Evolutionary conservation across 2,113 vertebrate species (phyloP).

Genomic region (Reinhardtius hippoglossoides): DNA sequence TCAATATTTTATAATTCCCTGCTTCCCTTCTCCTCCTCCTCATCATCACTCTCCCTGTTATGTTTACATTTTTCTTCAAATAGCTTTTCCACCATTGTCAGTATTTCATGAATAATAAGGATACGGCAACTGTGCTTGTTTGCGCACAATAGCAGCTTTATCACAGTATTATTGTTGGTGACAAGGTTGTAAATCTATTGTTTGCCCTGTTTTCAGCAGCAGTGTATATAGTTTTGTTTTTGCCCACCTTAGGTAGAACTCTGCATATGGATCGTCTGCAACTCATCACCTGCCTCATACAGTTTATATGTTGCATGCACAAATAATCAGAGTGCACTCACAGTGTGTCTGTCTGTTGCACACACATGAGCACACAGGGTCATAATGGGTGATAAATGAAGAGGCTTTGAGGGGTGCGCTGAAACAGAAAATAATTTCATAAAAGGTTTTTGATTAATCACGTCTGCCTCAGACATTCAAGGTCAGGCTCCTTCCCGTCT

Average conservation of each 20-base stretch:
- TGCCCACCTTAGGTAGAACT: constrained; percentile 47
- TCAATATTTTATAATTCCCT: constrained; percentile 77
- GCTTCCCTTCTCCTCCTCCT: constrained; percentile 50
- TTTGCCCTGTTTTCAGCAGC: constrained; percentile 30
- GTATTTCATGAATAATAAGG: constrained; percentile 65
- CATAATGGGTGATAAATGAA: constrained; percentile 67
- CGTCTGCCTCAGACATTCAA: constrained; percentile 69
- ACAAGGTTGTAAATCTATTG: constrained; percentile 54
- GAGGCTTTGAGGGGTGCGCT: constrained; percentile 62
- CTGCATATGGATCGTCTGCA: background rate
- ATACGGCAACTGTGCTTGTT: constrained; percentile 32
- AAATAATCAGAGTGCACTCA: constrained; percentile 29
- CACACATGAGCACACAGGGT: constrained; percentile 26
- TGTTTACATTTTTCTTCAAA: constrained; percentile 67
- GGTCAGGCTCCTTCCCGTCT: constrained; percentile 65
- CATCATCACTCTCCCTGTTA: constrained; percentile 67
- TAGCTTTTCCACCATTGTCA: constrained; percentile 53
- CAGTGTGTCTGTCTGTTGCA: background rate
- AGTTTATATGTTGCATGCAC: constrained; percentile 25
- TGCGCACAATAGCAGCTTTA: constrained; percentile 36
- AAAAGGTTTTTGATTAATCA: constrained; percentile 79
- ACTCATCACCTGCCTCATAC: constrained; percentile 1
- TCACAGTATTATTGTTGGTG: constrained; percentile 36
- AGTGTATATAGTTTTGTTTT: constrained; percentile 28
- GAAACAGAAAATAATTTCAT: constrained; percentile 80